These are phyloP conservation scores for Drepanosiphum platanoidis DNA, from an alignment of 2,888 invertebrate species.

Conservation along the genomic window DNA sequence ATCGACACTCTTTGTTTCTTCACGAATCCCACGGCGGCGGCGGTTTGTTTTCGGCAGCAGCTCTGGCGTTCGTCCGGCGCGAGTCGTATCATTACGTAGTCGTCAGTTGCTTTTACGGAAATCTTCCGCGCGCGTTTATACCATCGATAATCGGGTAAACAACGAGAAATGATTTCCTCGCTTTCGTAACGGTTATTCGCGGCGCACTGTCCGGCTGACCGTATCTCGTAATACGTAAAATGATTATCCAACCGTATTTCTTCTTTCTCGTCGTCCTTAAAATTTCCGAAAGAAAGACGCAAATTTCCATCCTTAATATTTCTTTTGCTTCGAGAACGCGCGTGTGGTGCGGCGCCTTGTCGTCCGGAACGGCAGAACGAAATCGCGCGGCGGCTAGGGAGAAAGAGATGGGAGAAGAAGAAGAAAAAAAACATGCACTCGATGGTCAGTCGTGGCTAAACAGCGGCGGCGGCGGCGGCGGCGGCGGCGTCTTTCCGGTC, in stretches of 20 bases:
- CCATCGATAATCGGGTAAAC: too few species aligned
- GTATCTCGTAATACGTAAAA: too few species aligned
- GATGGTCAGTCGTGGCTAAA: conserved; percentile 48
- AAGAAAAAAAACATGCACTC: conserved; percentile 13
- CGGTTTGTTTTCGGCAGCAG: too few species aligned
- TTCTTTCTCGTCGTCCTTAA: not conserved
- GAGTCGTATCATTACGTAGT: too few species aligned
- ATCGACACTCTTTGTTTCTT: conserved; percentile 28
- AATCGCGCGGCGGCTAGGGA: conserved; percentile 26
- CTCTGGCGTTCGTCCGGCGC: too few species aligned
- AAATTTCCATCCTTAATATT: not conserved
- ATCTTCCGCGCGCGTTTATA: too few species aligned
- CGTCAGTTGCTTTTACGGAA: too few species aligned
- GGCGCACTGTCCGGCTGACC: not conserved
- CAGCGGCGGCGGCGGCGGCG: conserved; percentile 5
- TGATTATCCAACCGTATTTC: conserved; percentile 20
- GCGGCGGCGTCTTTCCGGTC: conserved; percentile 53
- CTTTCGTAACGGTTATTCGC: conserved; percentile 29
- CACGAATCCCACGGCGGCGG: not conserved
- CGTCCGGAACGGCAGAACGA: conserved; percentile 34
- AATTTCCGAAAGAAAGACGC: not conserved
- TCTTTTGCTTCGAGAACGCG: conserved; percentile 3
- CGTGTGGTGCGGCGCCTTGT: not conserved
- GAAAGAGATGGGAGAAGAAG: conserved; percentile 17
- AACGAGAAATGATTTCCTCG: too few species aligned